Evolutionary conservation across 2,888 invertebrate genomes (phyloP).

Genomic region (Chrysopilus asiliformis): DNA sequence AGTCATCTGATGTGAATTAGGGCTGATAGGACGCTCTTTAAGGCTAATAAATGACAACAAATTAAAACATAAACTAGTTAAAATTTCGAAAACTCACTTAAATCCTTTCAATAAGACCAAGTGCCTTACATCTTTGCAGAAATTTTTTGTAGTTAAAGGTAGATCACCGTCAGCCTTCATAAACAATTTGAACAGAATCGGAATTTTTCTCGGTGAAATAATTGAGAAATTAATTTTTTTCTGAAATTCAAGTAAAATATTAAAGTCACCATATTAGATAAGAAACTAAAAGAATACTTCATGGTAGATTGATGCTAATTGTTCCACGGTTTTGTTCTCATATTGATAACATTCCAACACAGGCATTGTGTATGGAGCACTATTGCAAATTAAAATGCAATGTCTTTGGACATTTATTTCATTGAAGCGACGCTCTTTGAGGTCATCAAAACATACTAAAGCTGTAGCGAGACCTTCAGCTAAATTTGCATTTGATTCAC

Average conservation of each 20-base stretch:
- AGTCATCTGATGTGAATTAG: constrained; percentile 18
- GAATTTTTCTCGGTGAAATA: constrained; percentile 77
- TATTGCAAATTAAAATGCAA: constrained; percentile 64
- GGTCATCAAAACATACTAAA: constrained; percentile 77
- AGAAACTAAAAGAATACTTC: constrained; percentile 41
- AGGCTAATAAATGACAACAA: constrained; percentile 35
- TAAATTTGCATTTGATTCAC: constrained; percentile 78
- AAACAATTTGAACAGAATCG: constrained; percentile 71
- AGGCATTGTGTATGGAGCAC: constrained; percentile 79
- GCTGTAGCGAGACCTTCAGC: constrained; percentile 83
- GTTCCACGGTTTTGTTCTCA: constrained; percentile 69
- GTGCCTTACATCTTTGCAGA: constrained; percentile 78
- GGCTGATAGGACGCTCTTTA: constrained; percentile 57
- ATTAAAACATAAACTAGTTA: constrained; percentile 1
- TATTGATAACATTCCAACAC: constrained; percentile 61
- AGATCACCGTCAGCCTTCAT: constrained; percentile 84
- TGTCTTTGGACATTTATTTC: constrained; percentile 32
- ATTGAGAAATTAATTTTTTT: constrained; percentile 76
- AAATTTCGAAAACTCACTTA: constrained; percentile 35
- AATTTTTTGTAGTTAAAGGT: constrained; percentile 72
- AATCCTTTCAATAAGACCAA: constrained; percentile 63
- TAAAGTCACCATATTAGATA: background rate
- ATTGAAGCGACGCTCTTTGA: constrained; percentile 43
- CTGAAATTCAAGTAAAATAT: constrained; percentile 32
- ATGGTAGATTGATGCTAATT: constrained; percentile 60